These are phyloP conservation scores for Temnopleurus reevesii DNA, from an alignment of 53 echinoderm and acorn worm species.

Conservation along the genomic window DNA sequence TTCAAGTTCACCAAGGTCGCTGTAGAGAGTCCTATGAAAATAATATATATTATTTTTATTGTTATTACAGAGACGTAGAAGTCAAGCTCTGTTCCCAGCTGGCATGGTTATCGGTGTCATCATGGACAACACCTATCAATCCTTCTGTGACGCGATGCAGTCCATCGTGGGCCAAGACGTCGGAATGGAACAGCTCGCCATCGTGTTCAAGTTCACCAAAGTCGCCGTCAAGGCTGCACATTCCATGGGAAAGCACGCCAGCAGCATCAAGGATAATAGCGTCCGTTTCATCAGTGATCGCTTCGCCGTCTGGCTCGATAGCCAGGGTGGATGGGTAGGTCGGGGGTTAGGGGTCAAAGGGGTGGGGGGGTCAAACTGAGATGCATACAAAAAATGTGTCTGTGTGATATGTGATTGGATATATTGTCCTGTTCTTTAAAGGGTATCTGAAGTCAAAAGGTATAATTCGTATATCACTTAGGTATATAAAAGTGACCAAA, in stretches of 20 bases:
- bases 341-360: neutral
- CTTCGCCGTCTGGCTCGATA: slow-evolving; percentile 95
- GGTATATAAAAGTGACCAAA: too few species aligned
- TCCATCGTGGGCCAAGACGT: slow-evolving; percentile 83
- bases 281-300: slow-evolving; percentile 87
- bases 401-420: too few species aligned
- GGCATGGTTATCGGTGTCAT: slow-evolving; percentile 69
- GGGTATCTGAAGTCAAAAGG: too few species aligned
- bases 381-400: too few species aligned
- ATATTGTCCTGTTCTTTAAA: too few species aligned
- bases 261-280: slow-evolving; percentile 90
- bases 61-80: slow-evolving; percentile 14
- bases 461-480: too few species aligned
- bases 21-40: slow-evolving; percentile 91
- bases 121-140: slow-evolving; percentile 76
- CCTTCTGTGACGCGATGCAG: slow-evolving; percentile 87
- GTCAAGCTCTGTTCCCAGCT: slow-evolving; percentile 8
- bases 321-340: slow-evolving; percentile 99
- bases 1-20: slow-evolving; percentile 97
- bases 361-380: too few species aligned
- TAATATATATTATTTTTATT: too few species aligned
- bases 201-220: slow-evolving; percentile 98
- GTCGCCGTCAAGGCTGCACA: slow-evolving; percentile 89
- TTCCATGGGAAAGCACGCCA: slow-evolving; percentile 70
- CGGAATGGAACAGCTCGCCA: slow-evolving; percentile 85